These are phyloP conservation scores for Drosophila setosimentum DNA, from an alignment of 2,888 invertebrate genomes.

Conservation along the genomic window DNA sequence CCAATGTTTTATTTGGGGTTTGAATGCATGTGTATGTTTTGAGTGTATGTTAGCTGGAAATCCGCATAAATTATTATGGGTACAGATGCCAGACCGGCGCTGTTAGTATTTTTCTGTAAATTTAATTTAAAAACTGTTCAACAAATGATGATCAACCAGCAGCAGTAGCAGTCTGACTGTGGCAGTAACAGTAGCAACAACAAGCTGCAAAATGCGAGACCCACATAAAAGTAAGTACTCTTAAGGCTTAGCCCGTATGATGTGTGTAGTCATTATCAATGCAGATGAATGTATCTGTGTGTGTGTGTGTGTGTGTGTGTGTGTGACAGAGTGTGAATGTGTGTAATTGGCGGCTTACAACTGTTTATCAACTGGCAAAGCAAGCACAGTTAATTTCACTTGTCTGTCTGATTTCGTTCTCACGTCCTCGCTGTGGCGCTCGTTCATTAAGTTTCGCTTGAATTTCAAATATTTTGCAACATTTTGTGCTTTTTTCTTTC, in stretches of 20 bases:
- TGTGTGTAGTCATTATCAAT: conserved; percentile 15
- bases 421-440: neutral
- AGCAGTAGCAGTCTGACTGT: neutral
- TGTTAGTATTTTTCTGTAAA: conserved; percentile 26
- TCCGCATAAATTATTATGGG: conserved; percentile 34
- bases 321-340: conserved; percentile 5
- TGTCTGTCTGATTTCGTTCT: conserved; percentile 18
- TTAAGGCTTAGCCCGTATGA: neutral
- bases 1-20: neutral
- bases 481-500: conserved; percentile 16
- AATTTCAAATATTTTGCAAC: conserved; percentile 28
- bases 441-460: conserved; percentile 16
- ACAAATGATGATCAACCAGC: conserved; percentile 22
- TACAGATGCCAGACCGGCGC: neutral
- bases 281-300: neutral
- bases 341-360: conserved; percentile 35
- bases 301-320: neutral
- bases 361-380: conserved; percentile 35
- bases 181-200: neutral
- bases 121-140: conserved; percentile 29
- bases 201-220: neutral
- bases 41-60: neutral
- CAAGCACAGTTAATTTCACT: conserved; percentile 41
- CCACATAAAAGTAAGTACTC: conserved; percentile 3
- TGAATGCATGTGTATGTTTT: conserved; percentile 4